phyloP scores from a whole-genome alignment of 2,888 invertebrate genomes.

The Poecilobothrus nobilitatus region DNA sequence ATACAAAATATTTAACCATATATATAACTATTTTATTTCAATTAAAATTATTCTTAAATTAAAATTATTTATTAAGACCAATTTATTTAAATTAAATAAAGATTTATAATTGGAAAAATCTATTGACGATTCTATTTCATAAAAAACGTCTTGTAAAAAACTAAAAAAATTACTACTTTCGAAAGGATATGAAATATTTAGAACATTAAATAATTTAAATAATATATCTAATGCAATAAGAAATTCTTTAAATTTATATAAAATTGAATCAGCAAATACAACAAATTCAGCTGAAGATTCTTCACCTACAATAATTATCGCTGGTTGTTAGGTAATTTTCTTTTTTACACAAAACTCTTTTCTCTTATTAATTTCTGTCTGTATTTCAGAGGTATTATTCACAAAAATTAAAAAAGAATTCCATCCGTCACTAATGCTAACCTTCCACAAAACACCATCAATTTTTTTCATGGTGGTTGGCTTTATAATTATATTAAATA shows the following conservation, averaged over 20 bases:
- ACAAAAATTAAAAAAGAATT: too few relatives aligned
- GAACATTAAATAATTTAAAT: not conserved
- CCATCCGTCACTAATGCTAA: too few relatives aligned
- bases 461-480: too few relatives aligned
- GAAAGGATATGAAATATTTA: not conserved
- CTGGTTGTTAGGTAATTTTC: not conserved
- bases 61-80: too few relatives aligned
- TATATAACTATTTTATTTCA: not conserved
- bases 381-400: too few relatives aligned
- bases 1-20: not conserved
- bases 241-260: not conserved
- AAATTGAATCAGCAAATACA: not conserved
- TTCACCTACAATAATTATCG: not conserved
- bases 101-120: too few relatives aligned
- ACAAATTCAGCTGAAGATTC: not conserved
- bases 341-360: not conserved
- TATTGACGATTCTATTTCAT: conserved; percentile 7
- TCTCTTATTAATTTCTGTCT: too few relatives aligned
- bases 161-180: not conserved
- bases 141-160: conserved; percentile 7
- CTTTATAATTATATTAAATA: too few relatives aligned
- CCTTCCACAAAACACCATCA: too few relatives aligned
- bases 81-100: too few relatives aligned
- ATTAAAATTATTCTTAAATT: too few relatives aligned
- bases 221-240: not conserved